A percentile compares a stretch with the other conserved stretches of the same genome.
These are phyloP conservation scores for Papilio protenor DNA, from an alignment of 2,888 invertebrate genomes.

Conservation along the genomic window DNA sequence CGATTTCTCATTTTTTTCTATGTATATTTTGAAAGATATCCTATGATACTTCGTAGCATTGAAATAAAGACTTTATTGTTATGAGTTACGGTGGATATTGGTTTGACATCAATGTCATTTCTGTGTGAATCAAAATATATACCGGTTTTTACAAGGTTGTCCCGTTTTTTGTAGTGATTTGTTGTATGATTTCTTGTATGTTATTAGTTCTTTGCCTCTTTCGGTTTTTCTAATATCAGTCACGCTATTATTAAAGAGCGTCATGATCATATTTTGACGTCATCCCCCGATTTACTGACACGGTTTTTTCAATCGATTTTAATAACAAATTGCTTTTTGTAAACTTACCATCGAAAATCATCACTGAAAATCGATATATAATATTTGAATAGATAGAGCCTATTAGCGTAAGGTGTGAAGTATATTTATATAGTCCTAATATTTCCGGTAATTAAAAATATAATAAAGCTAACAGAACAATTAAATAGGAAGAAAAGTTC, in stretches of 20 bases:
- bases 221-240: constrained; percentile 17
- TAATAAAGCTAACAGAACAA: neutral
- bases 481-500: neutral
- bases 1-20: constrained; percentile 18
- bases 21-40: neutral
- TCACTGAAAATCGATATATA: neutral
- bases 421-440: neutral
- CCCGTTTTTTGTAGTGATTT: constrained; percentile 42
- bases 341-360: neutral
- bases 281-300: neutral
- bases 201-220: constrained; percentile 32
- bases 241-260: constrained; percentile 21
- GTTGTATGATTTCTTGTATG: constrained; percentile 37
- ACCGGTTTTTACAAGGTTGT: constrained; percentile 64
- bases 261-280: constrained; percentile 9
- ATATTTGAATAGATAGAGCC: neutral
- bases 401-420: neutral
- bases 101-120: neutral
- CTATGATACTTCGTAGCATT: neutral
- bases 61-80: constrained; percentile 16
- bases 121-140: constrained; percentile 36
- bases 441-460: neutral
- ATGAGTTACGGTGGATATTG: neutral
- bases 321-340: neutral
- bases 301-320: neutral